Evolutionary conservation across 2,888 invertebrate genomes (phyloP), one percentile per base, ranked within the genome.

Genomic region (Melinaea menophilus): DNA sequence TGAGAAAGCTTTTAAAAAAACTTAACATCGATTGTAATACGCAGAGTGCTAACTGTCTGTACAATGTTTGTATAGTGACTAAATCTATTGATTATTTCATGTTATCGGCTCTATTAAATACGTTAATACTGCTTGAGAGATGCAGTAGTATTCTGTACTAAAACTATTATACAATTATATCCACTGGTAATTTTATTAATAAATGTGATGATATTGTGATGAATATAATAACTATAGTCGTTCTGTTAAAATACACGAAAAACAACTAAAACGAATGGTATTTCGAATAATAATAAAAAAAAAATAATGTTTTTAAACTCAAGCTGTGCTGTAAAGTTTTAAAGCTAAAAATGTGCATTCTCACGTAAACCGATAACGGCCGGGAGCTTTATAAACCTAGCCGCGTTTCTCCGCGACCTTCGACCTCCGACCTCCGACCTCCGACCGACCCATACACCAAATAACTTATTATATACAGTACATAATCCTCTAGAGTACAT

Each of bases 261-360:
- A 68, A 66, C 69, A 55, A 70, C 64, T 70, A 67, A 48, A 61
- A 61, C 48, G 33, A 54, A 55, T 55, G 58, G 55, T 62, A 62
- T 54, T 62, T 35, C 58, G 58, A 60, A 69, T 69, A 56, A 57
- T 66, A 70, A 68, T 64, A 55, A 70, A 65, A 22, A 22, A 22
- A 58, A 63, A 70, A 64, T n/a, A n/a, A 73, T 71, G 66, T 72
- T 70, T 75, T 74, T 76, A 73, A 82, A 83, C 77, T 73, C 75
- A 83, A 83, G 78, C 81, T 84, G 84, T 84, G 85, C 82, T 83
- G 83, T 75, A 79, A 74, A 78, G 75, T 78, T 78, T 84, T 87
- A 85, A 85, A 85, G 85, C 87, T 86, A 84, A 83, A 81, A 80
- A 86, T 89, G 88, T 88, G 89, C 86, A 77, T 82, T 81, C 80